phyloP scores from a whole-genome alignment of 2,797 vertebrate genomes.

The Tiaroga cobitis region DNA sequence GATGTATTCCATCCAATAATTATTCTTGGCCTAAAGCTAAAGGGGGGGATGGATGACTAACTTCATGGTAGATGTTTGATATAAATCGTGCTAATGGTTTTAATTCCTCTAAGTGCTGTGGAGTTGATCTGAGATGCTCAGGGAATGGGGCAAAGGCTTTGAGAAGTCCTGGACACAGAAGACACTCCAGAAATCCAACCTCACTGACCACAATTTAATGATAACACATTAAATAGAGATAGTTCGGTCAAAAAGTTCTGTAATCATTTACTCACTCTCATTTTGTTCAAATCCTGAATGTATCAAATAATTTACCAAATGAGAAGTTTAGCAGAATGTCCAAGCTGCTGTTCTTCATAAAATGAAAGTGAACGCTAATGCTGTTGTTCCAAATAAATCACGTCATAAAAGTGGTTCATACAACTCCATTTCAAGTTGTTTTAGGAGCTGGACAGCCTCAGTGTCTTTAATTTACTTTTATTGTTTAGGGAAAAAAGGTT shows the following conservation, averaged over 20 bases:
- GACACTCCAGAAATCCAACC: not conserved
- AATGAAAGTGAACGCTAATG: not conserved
- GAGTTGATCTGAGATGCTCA: conserved; percentile 32
- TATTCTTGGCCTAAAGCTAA: conserved; percentile 69
- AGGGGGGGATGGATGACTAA: conserved; percentile 59
- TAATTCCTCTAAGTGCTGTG: conserved; percentile 69
- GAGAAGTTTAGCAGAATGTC: not conserved
- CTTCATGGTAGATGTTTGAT: conserved; percentile 72
- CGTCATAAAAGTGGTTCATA: not conserved
- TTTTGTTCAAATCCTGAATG: not conserved
- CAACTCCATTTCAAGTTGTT: not conserved
- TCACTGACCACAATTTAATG: not conserved
- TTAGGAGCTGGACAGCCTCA: no score
- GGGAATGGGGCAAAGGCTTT: conserved; percentile 8
- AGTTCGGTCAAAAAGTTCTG: not conserved
- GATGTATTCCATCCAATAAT: conserved; percentile 66
- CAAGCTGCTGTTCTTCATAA: not conserved
- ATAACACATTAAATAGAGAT: not conserved
- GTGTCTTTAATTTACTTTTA: no score
- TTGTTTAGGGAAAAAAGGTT: no score
- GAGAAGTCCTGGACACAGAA: conserved; percentile 27
- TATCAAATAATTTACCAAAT: not conserved
- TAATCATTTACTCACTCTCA: not conserved
- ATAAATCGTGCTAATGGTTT: conserved; percentile 76
- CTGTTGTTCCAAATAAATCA: not conserved